Evolutionary conservation across 2,797 vertebrate species (phyloP).

Genomic region (Myripristis jacobus): DNA sequence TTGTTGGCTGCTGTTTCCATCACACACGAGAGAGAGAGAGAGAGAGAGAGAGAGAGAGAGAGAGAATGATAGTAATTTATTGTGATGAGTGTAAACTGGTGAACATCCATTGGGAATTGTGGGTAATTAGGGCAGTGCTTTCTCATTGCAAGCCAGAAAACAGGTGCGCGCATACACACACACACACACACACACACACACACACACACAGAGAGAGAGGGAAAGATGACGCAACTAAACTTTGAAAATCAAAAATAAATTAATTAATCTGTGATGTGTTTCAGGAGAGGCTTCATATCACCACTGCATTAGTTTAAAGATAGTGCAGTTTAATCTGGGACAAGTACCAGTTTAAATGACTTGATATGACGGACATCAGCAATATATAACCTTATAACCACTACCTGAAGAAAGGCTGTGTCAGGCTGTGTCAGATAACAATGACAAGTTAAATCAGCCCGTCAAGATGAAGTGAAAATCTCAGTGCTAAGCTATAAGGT

Average conservation of each 20-base stretch:
- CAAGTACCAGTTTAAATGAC: too few species aligned
- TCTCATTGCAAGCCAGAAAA: conserved; percentile 21
- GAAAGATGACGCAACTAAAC: neutral
- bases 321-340: too few species aligned
- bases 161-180: conserved; percentile 31
- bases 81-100: conserved; percentile 56
- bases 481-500: too few species aligned
- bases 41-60: neutral
- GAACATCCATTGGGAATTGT: conserved; percentile 37
- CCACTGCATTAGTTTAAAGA: too few species aligned
- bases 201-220: neutral
- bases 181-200: neutral
- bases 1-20: conserved; percentile 9
- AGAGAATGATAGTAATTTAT: conserved; percentile 48
- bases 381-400: too few species aligned
- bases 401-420: too few species aligned
- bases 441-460: too few species aligned
- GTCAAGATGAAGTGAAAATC: too few species aligned
- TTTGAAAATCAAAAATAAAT: neutral
- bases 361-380: too few species aligned
- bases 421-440: too few species aligned
- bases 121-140: conserved; percentile 53
- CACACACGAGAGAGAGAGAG: neutral
- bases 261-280: too few species aligned
- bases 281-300: too few species aligned